phyloP scores from a whole-genome alignment of 2,113 vertebrate genomes.

The Rhizomys pruinosus region DNA sequence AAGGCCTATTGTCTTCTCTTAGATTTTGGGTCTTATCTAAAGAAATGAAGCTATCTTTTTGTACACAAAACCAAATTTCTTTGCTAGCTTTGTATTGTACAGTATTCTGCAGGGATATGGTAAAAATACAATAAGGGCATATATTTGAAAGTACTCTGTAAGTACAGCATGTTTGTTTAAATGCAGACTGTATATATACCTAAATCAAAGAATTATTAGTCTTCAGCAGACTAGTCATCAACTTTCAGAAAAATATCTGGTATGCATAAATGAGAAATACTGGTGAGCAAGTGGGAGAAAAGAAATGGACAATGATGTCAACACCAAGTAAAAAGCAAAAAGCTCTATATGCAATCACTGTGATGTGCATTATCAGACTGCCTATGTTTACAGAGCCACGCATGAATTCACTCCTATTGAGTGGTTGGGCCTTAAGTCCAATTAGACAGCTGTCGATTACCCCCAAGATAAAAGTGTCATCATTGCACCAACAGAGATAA shows the following conservation, averaged over 20 bases:
- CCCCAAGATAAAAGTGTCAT: too few relatives aligned
- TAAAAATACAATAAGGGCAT: neutral
- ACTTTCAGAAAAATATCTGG: neutral
- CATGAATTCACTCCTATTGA: too few relatives aligned
- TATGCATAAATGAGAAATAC: neutral
- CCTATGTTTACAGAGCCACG: too few relatives aligned
- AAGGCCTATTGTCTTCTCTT: too few relatives aligned
- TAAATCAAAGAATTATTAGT: neutral
- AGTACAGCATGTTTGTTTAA: neutral
- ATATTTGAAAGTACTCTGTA: neutral
- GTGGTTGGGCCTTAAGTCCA: too few relatives aligned
- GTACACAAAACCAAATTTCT: neutral
- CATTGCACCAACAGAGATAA: too few relatives aligned
- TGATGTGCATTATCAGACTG: too few relatives aligned
- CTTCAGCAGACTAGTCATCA: neutral
- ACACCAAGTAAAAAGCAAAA: neutral
- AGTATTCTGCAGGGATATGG: neutral
- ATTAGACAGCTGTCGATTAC: too few relatives aligned
- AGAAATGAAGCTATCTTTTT: neutral
- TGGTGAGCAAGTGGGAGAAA: neutral
- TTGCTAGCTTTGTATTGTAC: neutral
- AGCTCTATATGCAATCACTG: neutral
- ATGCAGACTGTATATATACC: neutral
- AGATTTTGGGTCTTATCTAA: neutral
- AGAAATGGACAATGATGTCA: neutral